These are phyloP conservation scores for Agyllia agylla DNA, from an alignment of 2,888 invertebrate species.

Conservation along the genomic window DNA sequence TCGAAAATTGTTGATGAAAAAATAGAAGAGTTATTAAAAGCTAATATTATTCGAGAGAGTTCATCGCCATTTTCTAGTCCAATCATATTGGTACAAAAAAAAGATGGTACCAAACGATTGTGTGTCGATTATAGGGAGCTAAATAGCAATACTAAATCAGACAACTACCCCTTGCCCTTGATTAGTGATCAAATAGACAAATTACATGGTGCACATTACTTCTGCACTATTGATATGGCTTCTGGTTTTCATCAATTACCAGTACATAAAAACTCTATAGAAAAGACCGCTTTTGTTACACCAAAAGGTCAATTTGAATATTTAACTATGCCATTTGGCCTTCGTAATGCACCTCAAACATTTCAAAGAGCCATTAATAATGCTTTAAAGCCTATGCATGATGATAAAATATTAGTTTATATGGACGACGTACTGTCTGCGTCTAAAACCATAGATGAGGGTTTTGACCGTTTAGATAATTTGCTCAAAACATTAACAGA, in stretches of 20 bases:
- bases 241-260: not conserved
- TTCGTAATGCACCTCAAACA: constrained; percentile 73
- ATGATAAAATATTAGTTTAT: constrained; percentile 62
- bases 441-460: not conserved
- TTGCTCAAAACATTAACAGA: constrained; percentile 65
- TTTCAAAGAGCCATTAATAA: constrained; percentile 60
- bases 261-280: not conserved
- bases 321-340: constrained; percentile 76
- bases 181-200: constrained; percentile 4
- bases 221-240: not conserved
- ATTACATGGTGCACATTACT: not conserved
- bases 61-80: constrained; percentile 2
- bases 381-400: not conserved
- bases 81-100: not conserved
- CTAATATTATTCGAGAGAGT: not conserved
- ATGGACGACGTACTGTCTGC: constrained; percentile 72
- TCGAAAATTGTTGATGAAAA: not conserved
- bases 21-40: not conserved
- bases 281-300: not conserved
- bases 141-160: not conserved
- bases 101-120: not conserved
- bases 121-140: constrained; percentile 11
- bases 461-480: constrained; percentile 30
- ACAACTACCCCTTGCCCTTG: not conserved
- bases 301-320: constrained; percentile 73